Evolutionary conservation across 2,888 invertebrate species (phyloP).

Genomic region (Aphodius granarius): DNA sequence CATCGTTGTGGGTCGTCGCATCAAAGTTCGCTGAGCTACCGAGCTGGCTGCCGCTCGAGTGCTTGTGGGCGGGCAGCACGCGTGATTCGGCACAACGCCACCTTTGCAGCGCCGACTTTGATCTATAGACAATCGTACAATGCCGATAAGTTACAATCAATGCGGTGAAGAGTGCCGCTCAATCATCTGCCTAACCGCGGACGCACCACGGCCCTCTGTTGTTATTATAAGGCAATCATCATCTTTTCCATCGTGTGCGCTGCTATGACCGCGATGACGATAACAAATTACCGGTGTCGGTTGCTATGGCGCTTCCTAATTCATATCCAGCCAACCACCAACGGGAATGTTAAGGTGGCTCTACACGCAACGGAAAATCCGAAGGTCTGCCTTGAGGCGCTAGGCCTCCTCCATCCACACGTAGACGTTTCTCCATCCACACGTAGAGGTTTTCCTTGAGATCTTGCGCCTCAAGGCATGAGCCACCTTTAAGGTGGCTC

Average conservation of each 20-base stretch:
- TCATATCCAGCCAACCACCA: not conserved
- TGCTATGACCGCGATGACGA: slow-evolving; percentile 25
- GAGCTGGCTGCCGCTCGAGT: slow-evolving; percentile 19
- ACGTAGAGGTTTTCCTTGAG: no score
- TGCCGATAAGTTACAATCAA: slow-evolving; percentile 31
- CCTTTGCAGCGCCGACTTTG: slow-evolving; percentile 27
- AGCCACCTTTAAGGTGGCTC: no score
- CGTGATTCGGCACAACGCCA: slow-evolving; percentile 37
- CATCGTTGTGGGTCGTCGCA: slow-evolving; percentile 49
- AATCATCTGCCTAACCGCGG: slow-evolving; percentile 31
- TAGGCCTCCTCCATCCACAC: no score
- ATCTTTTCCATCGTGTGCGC: slow-evolving; percentile 3
- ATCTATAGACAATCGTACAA: slow-evolving; percentile 34
- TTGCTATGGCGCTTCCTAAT: not conserved
- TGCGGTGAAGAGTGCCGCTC: slow-evolving; percentile 32
- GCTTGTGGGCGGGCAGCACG: slow-evolving; percentile 37
- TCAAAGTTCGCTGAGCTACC: slow-evolving; percentile 40
- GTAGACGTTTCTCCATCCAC: no score
- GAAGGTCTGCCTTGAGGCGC: no score
- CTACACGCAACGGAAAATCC: no score
- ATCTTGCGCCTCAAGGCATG: no score
- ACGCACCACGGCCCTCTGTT: not conserved
- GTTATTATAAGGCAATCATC: not conserved
- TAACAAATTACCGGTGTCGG: slow-evolving; percentile 23
- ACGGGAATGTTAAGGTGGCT: no score